Percentiles rank a stretch among this genome's conserved stretches.
phyloP scores from a whole-genome alignment of 92 coral and sea anemone genomes.

The Parazoanthus atlanticus region DNA sequence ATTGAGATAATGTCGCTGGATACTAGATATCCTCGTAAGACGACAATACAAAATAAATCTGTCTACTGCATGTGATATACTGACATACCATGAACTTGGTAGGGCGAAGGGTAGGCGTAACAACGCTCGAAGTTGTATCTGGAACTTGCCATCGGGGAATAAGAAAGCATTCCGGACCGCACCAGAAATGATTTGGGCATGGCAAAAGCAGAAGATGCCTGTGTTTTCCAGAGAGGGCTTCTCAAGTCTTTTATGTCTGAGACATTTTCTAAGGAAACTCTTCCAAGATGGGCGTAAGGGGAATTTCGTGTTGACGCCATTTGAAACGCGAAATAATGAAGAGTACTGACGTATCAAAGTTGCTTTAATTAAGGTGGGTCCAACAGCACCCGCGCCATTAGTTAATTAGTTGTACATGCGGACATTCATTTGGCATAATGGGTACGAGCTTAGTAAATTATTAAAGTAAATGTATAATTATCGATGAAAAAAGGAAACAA shows the following conservation, averaged over 20 bases:
- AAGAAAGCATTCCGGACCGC: constrained; percentile 28
- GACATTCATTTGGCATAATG: constrained; percentile 30
- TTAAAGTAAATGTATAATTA: constrained; percentile 14
- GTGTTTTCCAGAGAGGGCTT: constrained; percentile 10
- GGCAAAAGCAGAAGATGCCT: constrained; percentile 4
- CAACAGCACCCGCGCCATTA: neutral
- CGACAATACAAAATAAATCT: constrained; percentile 18
- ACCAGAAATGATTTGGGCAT: constrained; percentile 33
- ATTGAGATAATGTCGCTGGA: neutral
- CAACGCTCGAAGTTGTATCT: constrained; percentile 22
- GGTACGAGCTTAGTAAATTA: constrained; percentile 32
- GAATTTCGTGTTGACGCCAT: constrained; percentile 27
- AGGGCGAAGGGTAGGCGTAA: neutral
- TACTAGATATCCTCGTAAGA: constrained; percentile 13
- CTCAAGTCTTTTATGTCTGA: neutral
- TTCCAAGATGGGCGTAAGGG: constrained; percentile 30
- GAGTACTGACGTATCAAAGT: neutral
- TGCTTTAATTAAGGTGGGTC: neutral
- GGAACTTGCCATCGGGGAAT: constrained; percentile 25
- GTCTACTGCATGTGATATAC: neutral
- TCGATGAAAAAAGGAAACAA: neutral
- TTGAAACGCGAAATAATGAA: neutral
- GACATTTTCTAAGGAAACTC: constrained; percentile 5
- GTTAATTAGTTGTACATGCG: constrained; percentile 14
- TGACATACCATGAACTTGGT: constrained; percentile 28